These are phyloP conservation scores for Diarsia rubi DNA, from an alignment of 2,888 invertebrate genomes.

Conservation along the genomic window DNA sequence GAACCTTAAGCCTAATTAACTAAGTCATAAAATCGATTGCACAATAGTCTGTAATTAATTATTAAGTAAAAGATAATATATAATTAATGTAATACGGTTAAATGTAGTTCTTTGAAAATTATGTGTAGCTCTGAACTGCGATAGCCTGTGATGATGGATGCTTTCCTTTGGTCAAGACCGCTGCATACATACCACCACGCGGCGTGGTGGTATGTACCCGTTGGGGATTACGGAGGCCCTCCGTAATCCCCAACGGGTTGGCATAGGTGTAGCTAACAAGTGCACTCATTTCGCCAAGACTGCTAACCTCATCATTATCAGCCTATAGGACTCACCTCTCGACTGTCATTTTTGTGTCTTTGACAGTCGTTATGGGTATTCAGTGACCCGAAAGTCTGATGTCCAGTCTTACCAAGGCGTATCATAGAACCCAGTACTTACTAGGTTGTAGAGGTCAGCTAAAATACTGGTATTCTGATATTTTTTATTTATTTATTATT, in stretches of 20 bases:
- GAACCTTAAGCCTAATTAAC: conserved; percentile 19
- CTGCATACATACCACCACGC: not conserved
- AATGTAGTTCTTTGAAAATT: conserved; percentile 2
- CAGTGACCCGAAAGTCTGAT: too few relatives aligned
- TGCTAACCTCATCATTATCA: not conserved
- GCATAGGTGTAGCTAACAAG: too few relatives aligned
- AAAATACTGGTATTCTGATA: too few relatives aligned
- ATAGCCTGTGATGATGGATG: not conserved
- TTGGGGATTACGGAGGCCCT: too few relatives aligned
- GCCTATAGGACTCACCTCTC: not conserved
- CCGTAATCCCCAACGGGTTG: too few relatives aligned
- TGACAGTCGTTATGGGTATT: too few relatives aligned
- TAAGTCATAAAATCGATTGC: conserved; percentile 33
- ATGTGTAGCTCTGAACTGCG: not conserved
- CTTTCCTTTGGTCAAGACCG: conserved; percentile 2
- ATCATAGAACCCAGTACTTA: too few relatives aligned
- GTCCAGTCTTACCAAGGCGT: too few relatives aligned
- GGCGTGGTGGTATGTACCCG: too few relatives aligned
- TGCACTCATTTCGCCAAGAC: not conserved
- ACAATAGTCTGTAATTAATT: conserved; percentile 43
- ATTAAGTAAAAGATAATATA: not conserved
- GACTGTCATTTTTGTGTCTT: not conserved
- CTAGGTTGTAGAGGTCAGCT: too few relatives aligned
- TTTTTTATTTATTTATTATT: too few relatives aligned
- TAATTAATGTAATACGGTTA: not conserved